Base-by-base conservation (phyloP, 2,113 vertebrate species). In the Eira barbara region DNA sequence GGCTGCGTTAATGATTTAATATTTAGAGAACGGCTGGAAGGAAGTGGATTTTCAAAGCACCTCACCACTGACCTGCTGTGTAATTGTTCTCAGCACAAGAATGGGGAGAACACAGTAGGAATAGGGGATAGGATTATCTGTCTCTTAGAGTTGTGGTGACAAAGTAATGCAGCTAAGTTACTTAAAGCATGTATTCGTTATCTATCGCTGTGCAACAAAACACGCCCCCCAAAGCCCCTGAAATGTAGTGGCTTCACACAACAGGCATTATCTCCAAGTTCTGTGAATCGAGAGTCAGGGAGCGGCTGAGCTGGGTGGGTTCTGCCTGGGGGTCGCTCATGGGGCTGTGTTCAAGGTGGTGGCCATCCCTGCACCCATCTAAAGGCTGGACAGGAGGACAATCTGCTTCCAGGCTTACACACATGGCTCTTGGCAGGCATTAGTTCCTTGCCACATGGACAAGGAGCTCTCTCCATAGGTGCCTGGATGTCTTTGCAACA, bases 201-300 rank as follows among this genome's bases (percentile, higher is more conserved):
- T 21, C 55, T 65, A 21, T 36, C 29, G 29, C 67, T 80, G 23
- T 11, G 31, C 82, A 78, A 89, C 49, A 45, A 61, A 42, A 59
- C 6, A 14, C 5, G 1, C 63, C 6, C 11, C 2, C 18, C n/a
- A 7, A 18, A 17, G 13, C 6, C 17, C 78, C 13, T 8, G 4
- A 31, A 61, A 81, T 4, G 20, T 45, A 69, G 49, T 34, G 55
- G 15, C 73, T 57, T 92, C 9, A n/a, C 61, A 67, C 23, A 55
- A 47, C 31, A 57, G 55, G 42, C 15, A 63, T n/a, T 57, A 23
- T 45, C 49, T 69, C 31, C 0, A 47, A 29, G 23, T 84, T 91
- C 82, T 81, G 42, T 55, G 2, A 12, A 6, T n/a, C 10, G 52
- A 86, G 42, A 63, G 34, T 36, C 57, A 31, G n/a, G 49, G 36